Base-by-base conservation (phyloP, 2,113 vertebrate genomes). In the Campylorhamphus procurvoides region DNA sequence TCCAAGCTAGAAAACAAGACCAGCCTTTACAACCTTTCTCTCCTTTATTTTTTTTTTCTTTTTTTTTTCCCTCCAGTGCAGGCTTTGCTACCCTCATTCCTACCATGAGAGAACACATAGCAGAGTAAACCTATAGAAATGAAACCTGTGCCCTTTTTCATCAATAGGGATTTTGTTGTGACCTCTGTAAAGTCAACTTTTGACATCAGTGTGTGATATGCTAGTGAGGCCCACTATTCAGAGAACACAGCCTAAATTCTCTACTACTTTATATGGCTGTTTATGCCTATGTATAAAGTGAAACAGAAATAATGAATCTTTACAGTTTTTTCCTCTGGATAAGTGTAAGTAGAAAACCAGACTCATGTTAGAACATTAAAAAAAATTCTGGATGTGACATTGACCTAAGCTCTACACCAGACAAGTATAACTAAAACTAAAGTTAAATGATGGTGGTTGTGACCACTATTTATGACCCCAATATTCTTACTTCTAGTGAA, bases 161-260 rank as follows among this genome's bases (percentile, higher is more conserved):
- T 44, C n/a, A 83, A 31, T 3, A 39, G 4, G 22, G 44, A 5
- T 55, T 87, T 90, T 52, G 5, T 27, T 73, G 24, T 64, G 55
- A 64, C 23, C 6, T 68, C 16, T 4, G 1, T 40, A 60, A 83
- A 92, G 7, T 44, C 18, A 63, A 7, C 5, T 79, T 59, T 55
- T 0, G 0, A 7, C 1, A 1, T 17, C 5, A 7, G 12, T 60
- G 39, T 68, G 7, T 50, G 47, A 6, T 40, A 40, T 19, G 10
- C 33, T 56, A 79, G 13, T 52, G 44, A 73, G 8, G 4, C 13
- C 7, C 25, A 14, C 20, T 28, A 6, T 29, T 76, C 14, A 82
- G 56, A 85, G 47, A 19, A 63, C 40, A n/a, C 10, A 87, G 8
- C 5, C 24, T 52, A 37, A 68, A 56, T 52, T 52, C 5, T 52